Evolutionary conservation across 53 echinoderm and acorn worm genomes (phyloP), one percentile per base, ranked within the genome.

Genomic region (Echinometra lucunter): DNA sequence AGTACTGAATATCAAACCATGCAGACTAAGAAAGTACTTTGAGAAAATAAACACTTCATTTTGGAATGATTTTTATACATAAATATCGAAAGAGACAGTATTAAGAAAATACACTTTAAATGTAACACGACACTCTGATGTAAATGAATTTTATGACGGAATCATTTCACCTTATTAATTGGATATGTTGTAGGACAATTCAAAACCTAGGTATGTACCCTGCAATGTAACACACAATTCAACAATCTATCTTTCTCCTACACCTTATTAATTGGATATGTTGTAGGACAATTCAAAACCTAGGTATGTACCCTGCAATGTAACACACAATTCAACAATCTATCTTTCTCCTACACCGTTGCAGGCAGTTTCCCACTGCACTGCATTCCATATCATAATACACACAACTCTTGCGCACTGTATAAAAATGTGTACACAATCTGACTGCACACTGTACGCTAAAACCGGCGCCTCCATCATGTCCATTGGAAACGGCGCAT

Each of bases 401-500:
- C 75, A 75, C 38, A 78, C 19, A 78, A 35, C 32, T 63, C 19
- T 72, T 12, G 32, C 13, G 32, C 72, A 72, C 44, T 81, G 81
- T 81, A 25, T 27, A 47, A 85, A 85, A 18, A 85, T 32, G 42
- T 7, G 12, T 38, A 42, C 49, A 19, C 23, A 28, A 12, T 18
- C 6, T 49, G 16, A n/a, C 47, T 53, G 49, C 49, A 85, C 11
- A 49, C 28, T 30, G 85, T n/a, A 47, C 1, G 85, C 85, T 23
- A 27, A n/a, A 21, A 49, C 49, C 85, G 85, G 85, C 85, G 85
- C 85, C 85, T 85, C 85, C 45, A n/a, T 2, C 19, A 47, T 27
- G n/a, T 45, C 85, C 85, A 47, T 49, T 85, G 85, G 85, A 85
- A 85, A 85, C 85, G 49, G 42, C 49, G 49, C 85, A 85, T 30